Percentiles rank a stretch among this genome's conserved stretches.
phyloP scores from a whole-genome alignment of 2,888 invertebrate species.

The Agrotis clavis region DNA sequence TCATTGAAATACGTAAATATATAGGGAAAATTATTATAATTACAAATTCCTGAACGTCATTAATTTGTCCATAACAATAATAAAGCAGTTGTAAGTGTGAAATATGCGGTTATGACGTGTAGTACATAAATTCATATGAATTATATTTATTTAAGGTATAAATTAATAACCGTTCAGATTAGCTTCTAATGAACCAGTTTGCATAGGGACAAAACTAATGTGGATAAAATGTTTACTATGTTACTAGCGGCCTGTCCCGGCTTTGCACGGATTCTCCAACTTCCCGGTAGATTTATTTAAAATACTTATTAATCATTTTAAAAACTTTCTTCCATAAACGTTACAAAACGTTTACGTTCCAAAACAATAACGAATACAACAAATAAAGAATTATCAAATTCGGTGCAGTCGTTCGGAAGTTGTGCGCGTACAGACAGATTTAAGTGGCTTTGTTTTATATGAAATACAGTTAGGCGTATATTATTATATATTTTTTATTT shows the following conservation, averaged over 20 bases:
- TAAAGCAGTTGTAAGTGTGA: slow-evolving; percentile 13
- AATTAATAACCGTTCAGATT: slow-evolving; percentile 45
- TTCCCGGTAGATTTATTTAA: no score
- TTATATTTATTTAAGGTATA: slow-evolving; percentile 37
- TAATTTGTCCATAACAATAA: slow-evolving; percentile 7
- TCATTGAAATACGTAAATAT: not conserved
- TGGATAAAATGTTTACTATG: slow-evolving; percentile 38
- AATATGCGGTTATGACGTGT: slow-evolving; percentile 42
- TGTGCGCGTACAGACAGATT: no score
- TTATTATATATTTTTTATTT: not conserved
- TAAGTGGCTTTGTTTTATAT: not conserved
- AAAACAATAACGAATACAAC: no score
- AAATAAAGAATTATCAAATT: not conserved
- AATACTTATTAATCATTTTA: no score
- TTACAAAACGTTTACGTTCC: no score
- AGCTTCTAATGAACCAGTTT: slow-evolving; percentile 56
- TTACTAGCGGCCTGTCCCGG: no score
- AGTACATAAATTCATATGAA: slow-evolving; percentile 29
- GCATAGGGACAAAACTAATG: slow-evolving; percentile 42
- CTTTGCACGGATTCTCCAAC: no score
- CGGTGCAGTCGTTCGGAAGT: no score
- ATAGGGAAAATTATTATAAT: slow-evolving; percentile 19
- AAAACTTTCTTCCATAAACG: no score
- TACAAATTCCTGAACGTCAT: slow-evolving; percentile 25
- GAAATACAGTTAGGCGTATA: no score